phyloP scores from a whole-genome alignment of 2,797 vertebrate species.

The Myotis vivesi region DNA sequence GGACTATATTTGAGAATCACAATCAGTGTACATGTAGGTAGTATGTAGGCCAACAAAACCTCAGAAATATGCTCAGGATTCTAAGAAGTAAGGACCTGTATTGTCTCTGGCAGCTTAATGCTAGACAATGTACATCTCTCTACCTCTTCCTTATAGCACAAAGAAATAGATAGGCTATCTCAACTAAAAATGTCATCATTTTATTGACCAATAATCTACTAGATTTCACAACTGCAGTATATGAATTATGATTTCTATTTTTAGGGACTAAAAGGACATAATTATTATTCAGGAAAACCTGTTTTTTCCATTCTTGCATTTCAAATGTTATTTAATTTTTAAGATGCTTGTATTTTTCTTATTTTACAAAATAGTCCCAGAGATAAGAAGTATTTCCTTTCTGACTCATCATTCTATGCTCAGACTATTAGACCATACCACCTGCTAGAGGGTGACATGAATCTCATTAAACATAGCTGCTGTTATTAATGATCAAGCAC shows the following conservation, averaged over 20 bases:
- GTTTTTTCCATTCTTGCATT: not conserved
- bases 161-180: conserved; percentile 58
- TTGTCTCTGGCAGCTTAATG: not conserved
- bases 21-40: not conserved
- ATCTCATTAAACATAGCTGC: conserved; percentile 75
- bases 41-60: not conserved
- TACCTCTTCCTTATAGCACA: conserved; percentile 28
- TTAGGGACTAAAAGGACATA: conserved; percentile 2
- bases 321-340: conserved; percentile 64
- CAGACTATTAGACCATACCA: conserved; percentile 65
- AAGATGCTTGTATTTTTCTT: conserved; percentile 54
- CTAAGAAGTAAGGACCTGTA: not conserved
- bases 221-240: conserved; percentile 50
- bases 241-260: conserved; percentile 58
- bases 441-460: conserved; percentile 67
- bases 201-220: conserved; percentile 61
- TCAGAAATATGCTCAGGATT: not conserved
- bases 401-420: conserved; percentile 67
- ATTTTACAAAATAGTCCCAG: conserved; percentile 3
- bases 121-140: conserved; percentile 4
- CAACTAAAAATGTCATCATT: conserved; percentile 61
- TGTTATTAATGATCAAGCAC: conserved; percentile 77
- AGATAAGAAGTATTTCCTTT: conserved; percentile 64
- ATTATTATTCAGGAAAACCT: conserved; percentile 59
- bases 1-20: not conserved